Base-by-base conservation (phyloP, 2,113 vertebrate species). In the Nothoprocta pentlandii region DNA sequence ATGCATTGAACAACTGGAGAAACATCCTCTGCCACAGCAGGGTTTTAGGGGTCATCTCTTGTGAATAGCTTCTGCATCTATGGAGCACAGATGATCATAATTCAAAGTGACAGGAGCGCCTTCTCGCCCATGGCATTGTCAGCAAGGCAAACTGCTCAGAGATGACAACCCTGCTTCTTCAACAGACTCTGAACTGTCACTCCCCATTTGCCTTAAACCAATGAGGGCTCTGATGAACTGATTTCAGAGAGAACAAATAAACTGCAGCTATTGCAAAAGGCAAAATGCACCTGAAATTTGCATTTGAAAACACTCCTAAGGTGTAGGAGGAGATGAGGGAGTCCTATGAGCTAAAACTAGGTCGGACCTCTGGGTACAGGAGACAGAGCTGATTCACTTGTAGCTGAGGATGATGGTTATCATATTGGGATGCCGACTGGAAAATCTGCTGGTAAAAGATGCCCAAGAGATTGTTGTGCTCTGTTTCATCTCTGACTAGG, bases 51-150 rank as follows among this genome's bases (percentile, higher is more conserved):
- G 83, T 89, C 69, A 49, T 42, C 68, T 62, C 39, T 17, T 59
- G 49, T 42, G 79, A 74, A 20, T 10, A n/a, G 42, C 79, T 86
- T 32, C 6, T 9, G 26, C 32, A 47, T 83, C 85, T 4, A 7
- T 46, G 49, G 54, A 89, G 88, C 61, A 14, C 16, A n/a, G 71
- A 15, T 87, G 95, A 97, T 1, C 4, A 49, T 91, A 11, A 97
- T 62, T 25, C 25, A 42, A 39, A 93, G 71, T 67, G 95, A 90
- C 90, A 92, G 92, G 10, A 89, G 82, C n/a, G 30, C 86, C 94
- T 64, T 6, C 58, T 66, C 32, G 88, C 93, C 94, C 32, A 5
- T 0, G 77, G 95, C 87, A 3, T 23, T 4, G 7, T 95, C 86
- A 89, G 77, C 89, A 41, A 92, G 66, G 23, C 49, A 36, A 3